Conservation (phyloP, 2,113 vertebrate genomes). For the Dicrurus megarhynchus region DNA sequence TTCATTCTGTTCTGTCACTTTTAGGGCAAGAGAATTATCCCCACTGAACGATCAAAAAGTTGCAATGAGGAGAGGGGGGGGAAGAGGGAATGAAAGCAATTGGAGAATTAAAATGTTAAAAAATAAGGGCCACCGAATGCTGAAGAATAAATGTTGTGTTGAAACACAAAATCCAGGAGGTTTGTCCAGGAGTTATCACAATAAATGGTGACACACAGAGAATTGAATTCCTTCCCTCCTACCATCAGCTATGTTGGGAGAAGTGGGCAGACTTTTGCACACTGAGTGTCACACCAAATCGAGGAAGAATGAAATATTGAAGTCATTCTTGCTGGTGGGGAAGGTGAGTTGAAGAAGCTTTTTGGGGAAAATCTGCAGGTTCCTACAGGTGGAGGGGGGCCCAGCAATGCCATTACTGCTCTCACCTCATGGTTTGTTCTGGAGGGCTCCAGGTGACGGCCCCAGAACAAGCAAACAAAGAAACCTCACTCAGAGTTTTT, state of each 20-base stretch:
- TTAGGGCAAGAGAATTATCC: neutral
- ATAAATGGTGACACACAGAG: fast-evolving
- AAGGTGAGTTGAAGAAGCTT: neutral
- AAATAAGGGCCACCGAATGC: neutral
- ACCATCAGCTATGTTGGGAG: neutral
- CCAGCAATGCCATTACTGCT: neutral
- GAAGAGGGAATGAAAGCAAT: neutral
- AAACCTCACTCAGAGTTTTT: neutral
- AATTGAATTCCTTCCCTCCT: neutral
- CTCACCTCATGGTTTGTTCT: neutral
- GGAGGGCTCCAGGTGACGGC: neutral
- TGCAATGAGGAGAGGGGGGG: fast-evolving
- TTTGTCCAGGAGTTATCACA: neutral
- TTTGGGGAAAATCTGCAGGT: neutral
- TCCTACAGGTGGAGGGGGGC: neutral
- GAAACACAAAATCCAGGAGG: neutral
- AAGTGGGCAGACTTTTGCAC: neutral
- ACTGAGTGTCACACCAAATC: fast-evolving
- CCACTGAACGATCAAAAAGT: neutral
- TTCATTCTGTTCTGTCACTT: neutral
- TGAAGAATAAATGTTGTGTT: neutral
- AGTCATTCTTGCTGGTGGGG: neutral
- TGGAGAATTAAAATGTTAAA: neutral
- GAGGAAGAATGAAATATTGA: neutral
- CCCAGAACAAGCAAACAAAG: neutral